A percentile compares a stretch with the other conserved stretches of the same genome.
phyloP scores from a whole-genome alignment of 2,888 invertebrate genomes.

The Acrobasis repandana region DNA sequence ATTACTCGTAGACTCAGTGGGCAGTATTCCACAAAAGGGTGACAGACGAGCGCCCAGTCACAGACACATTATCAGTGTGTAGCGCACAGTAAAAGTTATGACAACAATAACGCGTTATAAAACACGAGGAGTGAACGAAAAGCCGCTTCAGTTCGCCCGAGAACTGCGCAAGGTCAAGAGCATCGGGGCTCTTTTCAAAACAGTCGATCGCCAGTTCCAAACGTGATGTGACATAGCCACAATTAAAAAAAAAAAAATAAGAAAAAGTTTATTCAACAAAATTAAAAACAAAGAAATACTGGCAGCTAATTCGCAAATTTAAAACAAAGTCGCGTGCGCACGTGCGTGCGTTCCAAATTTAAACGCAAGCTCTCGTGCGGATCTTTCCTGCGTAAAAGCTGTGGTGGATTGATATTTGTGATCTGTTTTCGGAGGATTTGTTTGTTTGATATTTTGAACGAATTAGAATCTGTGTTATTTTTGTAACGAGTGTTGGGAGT shows the following conservation, averaged over 20 bases:
- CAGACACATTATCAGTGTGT: conserved; percentile 27
- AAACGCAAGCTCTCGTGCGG: conserved; percentile 32
- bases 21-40: conserved; percentile 19
- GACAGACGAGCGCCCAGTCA: conserved; percentile 1
- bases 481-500: conserved; percentile 11
- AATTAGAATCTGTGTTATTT: conserved; percentile 16
- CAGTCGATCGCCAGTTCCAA: conserved; percentile 61
- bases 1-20: conserved; percentile 3
- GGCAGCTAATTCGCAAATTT: conserved; percentile 28
- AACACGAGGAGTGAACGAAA: conserved; percentile 68
- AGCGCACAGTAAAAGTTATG: conserved; percentile 69
- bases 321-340: conserved; percentile 32
- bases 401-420: conserved; percentile 17
- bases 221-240: conserved; percentile 61
- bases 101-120: conserved; percentile 79
- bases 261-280: conserved; percentile 30
- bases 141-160: conserved; percentile 70
- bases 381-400: conserved; percentile 45
- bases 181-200: conserved; percentile 66
- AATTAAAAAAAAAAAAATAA: conserved; percentile 40
- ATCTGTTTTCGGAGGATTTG: conserved; percentile 13
- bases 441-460: conserved; percentile 20
- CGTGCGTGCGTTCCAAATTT: conserved; percentile 34
- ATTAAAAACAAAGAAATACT: conserved; percentile 26
- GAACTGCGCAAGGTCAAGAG: conserved; percentile 77